A percentile compares a stretch with the other conserved stretches of the same genome.
Evolutionary conservation across 2,113 vertebrate genomes (phyloP).

Genomic region (Phalacrocorax carbo): DNA sequence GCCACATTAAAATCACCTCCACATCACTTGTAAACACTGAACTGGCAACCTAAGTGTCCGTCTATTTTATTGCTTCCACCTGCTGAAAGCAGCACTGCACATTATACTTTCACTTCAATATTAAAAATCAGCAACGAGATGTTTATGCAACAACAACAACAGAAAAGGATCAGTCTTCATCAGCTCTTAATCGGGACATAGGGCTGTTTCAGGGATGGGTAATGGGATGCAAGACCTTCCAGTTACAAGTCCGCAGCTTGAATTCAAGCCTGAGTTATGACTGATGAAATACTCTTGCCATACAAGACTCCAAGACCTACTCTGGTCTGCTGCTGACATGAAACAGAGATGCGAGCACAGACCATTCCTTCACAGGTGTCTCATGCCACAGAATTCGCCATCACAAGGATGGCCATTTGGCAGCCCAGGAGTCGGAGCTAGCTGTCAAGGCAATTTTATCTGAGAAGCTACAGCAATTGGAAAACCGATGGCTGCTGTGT

Average conservation of each 20-base stretch:
- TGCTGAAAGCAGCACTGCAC: conserved; percentile 34
- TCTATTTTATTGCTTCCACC: conserved; percentile 7
- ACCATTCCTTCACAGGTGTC: neutral
- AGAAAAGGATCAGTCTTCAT: neutral
- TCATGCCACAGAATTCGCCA: neutral
- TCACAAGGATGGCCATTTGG: neutral
- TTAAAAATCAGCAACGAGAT: conserved; percentile 39
- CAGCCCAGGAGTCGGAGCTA: neutral
- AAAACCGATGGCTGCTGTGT: neutral
- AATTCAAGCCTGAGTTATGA: conserved; percentile 24
- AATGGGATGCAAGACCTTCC: neutral
- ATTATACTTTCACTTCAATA: conserved; percentile 9
- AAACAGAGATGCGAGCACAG: neutral
- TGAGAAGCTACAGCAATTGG: neutral
- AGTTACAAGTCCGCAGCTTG: neutral
- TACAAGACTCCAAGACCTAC: neutral
- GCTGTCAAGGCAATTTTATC: neutral
- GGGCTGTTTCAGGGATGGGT: neutral
- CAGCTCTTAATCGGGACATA: neutral
- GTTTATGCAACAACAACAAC: conserved; percentile 2
- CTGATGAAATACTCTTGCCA: neutral
- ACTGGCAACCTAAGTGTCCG: conserved; percentile 45
- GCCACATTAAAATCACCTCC: conserved; percentile 15
- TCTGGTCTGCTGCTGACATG: neutral
- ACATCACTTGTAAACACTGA: conserved; percentile 17